These are phyloP conservation scores for Scomber colias DNA, from an alignment of 2,113 vertebrate genomes.

Conservation along the genomic window DNA sequence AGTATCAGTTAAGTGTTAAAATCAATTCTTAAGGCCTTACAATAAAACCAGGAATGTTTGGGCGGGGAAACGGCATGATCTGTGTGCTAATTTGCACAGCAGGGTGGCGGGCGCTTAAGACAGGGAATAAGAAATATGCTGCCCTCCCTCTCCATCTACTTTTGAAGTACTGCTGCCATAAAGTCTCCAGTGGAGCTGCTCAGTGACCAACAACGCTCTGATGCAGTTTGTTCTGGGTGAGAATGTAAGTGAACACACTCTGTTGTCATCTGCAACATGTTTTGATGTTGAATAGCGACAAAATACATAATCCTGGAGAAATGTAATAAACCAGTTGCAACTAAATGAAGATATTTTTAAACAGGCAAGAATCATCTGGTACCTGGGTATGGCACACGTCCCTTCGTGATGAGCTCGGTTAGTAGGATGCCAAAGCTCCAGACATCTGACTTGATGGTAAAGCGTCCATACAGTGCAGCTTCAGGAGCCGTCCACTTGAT, in stretches of 20 bases:
- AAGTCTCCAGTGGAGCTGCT: background rate
- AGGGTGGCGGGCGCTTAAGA: slow-evolving; percentile 23
- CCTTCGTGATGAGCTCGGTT: slow-evolving; percentile 96
- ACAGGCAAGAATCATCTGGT: slow-evolving; percentile 11
- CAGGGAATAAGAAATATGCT: background rate
- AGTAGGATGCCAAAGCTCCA: slow-evolving; percentile 98
- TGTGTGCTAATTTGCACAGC: slow-evolving; percentile 31
- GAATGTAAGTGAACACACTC: background rate
- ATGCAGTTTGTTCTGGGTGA: slow-evolving; percentile 5
- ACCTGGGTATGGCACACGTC: slow-evolving; percentile 99
- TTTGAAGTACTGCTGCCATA: background rate
- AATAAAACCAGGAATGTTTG: background rate
- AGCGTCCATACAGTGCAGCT: slow-evolving; percentile 93
- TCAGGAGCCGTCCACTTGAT: slow-evolving; percentile 99
- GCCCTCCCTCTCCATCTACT: slow-evolving; percentile 2
- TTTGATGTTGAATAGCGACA: background rate
- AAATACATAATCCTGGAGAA: background rate
- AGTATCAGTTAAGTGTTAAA: background rate
- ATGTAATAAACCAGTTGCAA: background rate
- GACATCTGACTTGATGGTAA: slow-evolving; percentile 98
- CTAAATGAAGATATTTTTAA: background rate
- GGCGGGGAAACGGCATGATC: background rate
- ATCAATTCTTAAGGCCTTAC: background rate
- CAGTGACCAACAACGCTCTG: background rate
- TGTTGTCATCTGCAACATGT: background rate